Base-by-base conservation (phyloP, 1,140 invertebrate genomes). In the Cotesia chilonis region DNA sequence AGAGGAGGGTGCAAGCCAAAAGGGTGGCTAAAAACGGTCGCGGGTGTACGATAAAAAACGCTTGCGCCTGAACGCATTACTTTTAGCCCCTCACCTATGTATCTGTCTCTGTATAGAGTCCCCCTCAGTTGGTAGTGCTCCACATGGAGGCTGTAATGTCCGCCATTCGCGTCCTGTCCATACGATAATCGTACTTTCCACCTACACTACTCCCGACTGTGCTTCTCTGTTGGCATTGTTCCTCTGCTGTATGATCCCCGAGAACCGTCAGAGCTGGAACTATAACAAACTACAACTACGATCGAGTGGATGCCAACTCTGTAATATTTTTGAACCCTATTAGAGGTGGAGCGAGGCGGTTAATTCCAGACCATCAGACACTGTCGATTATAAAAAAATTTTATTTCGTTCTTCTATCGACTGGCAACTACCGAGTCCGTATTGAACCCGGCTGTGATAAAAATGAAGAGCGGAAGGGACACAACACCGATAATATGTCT, bases 11-110 rank as follows among this genome's bases (percentile, higher is more conserved):
- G 41, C 41, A 7, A 47, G 41, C 41, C 41, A 47, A 47, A 47
- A 47, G 41, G 41, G 41, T 47, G 41, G 41, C 41, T 47, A 47
- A 47, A 41, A 47, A 47, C 41, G 41, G 41, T 47, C 41, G 41
- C 41, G 41, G 41, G 5, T 47, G 41, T 47, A 79, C 82, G 80
- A 82, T 81, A 83, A 84, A 85, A 85, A 85, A 68, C 82, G 81
- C 80, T 79, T 78, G 79, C 80, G 79, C 80, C 82, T 83, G 84
- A 84, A 84, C 80, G 79, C 82, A 84, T 86, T 86, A 85, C 82
- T 85, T 84, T 79, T 80, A 78, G 79, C 77, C 52, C 61, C 63
- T n/a, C 60, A 60, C 54, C 20, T 12, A 51, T 20, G 41, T 60
- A 47, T 70, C 36, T 54, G 35, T 28, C 28, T 28, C 2, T 7